A percentile compares a stretch with the other conserved stretches of the same genome.
Evolutionary conservation across 1,140 invertebrate genomes (phyloP).

Genomic region (Tetramorium parvispinum): DNA sequence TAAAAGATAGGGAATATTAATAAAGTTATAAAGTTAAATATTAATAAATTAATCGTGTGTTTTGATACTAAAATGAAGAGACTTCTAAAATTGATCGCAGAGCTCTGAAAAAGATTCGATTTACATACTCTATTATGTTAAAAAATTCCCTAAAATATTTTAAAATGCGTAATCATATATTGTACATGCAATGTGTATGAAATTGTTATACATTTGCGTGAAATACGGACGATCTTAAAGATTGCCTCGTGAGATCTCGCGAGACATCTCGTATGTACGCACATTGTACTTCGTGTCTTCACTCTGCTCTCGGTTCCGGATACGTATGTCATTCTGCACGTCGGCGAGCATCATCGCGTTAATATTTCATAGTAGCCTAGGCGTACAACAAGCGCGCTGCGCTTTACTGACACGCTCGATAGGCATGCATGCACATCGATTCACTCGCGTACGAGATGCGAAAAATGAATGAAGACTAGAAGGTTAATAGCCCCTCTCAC

Average conservation of each 20-base stretch:
- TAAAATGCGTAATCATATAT: not conserved
- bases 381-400: not conserved
- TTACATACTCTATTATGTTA: not conserved
- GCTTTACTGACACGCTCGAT: conserved; percentile 37
- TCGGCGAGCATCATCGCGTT: not conserved
- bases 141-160: not conserved
- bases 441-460: not conserved
- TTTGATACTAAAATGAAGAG: not conserved
- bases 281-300: not conserved
- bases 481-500: conserved; percentile 14
- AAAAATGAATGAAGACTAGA: conserved; percentile 42
- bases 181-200: not conserved
- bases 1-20: not conserved
- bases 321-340: not conserved
- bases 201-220: not conserved
- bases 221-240: not conserved
- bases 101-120: not conserved
- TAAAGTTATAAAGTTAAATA: no score
- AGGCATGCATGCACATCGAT: not conserved
- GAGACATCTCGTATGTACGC: not conserved
- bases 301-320: not conserved
- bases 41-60: not conserved
- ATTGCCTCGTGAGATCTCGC: not conserved
- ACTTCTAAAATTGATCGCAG: no score
- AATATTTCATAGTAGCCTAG: not conserved